phyloP scores from a whole-genome alignment of 2,113 vertebrate species.

The Takifugu bimaculatus region DNA sequence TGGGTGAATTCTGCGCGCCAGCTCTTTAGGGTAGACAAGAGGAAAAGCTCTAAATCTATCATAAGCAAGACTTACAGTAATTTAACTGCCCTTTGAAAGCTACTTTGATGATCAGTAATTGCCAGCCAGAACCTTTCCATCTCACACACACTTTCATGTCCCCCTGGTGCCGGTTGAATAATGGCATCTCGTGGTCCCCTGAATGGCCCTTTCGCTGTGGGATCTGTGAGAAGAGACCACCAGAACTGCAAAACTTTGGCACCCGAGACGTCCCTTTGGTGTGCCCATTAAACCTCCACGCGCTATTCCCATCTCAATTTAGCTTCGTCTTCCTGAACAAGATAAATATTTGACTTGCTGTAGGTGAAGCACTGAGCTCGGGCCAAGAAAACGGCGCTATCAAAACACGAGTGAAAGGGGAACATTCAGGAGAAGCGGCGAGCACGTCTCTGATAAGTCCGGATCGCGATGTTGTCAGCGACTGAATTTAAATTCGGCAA shows the following conservation, averaged over 20 bases:
- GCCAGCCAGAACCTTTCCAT: conserved; percentile 46
- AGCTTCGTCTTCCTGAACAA: conserved; percentile 71
- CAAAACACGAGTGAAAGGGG: conserved; percentile 63
- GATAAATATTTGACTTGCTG: conserved; percentile 79
- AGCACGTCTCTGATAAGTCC: conserved; percentile 49
- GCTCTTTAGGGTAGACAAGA: conserved; percentile 52
- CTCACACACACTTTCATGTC: conserved; percentile 63
- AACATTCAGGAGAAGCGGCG: conserved; percentile 62
- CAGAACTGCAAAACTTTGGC: conserved; percentile 69
- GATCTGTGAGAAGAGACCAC: conserved; percentile 69
- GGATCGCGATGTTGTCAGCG: conserved; percentile 34
- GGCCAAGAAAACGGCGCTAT: conserved; percentile 65
- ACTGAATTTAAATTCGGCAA: conserved; percentile 28
- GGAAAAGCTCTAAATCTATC: conserved; percentile 61
- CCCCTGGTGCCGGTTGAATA: conserved; percentile 66
- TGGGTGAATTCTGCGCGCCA: conserved; percentile 33
- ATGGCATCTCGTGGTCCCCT: conserved; percentile 63
- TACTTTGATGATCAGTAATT: conserved; percentile 65
- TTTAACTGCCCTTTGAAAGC: conserved; percentile 64
- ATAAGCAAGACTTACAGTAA: conserved; percentile 47
- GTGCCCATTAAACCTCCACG: conserved; percentile 74
- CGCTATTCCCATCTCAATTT: conserved; percentile 73
- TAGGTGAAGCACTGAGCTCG: conserved; percentile 65
- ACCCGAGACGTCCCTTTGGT: conserved; percentile 56
- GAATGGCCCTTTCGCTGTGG: conserved; percentile 60